These are phyloP conservation scores for Oenanthe melanoleuca DNA, from an alignment of 2,113 vertebrate genomes.

Conservation along the genomic window DNA sequence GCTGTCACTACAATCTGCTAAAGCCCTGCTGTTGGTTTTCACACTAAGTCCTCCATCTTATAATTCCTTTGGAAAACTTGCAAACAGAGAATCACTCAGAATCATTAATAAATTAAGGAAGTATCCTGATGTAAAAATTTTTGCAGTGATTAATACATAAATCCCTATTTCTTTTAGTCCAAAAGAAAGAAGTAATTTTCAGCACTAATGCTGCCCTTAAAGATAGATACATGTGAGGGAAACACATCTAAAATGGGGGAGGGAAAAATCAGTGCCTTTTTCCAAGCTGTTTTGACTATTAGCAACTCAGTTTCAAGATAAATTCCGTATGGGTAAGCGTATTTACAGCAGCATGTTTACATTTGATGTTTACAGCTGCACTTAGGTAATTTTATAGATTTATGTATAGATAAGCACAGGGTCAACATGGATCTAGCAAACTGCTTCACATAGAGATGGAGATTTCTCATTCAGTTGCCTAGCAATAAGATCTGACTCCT, in stretches of 20 bases:
- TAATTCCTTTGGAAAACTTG: constrained; percentile 21
- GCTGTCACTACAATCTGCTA: not conserved
- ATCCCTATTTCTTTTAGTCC: not conserved
- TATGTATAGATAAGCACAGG: not conserved
- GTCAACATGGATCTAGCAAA: constrained; percentile 11
- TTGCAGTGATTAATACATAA: not conserved
- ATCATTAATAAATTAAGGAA: not conserved
- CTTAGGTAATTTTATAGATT: not conserved
- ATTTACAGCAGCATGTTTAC: not conserved
- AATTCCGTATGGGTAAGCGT: constrained; percentile 10
- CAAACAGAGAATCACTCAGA: not conserved
- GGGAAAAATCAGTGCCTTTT: not conserved
- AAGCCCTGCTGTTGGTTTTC: not conserved
- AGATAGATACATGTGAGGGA: not conserved
- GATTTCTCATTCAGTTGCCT: constrained; percentile 55
- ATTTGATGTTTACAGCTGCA: not conserved
- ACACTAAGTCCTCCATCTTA: not conserved
- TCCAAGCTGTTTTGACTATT: constrained; percentile 15
- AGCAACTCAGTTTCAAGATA: constrained; percentile 34
- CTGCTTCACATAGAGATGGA: constrained; percentile 1
- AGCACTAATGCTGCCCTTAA: not conserved
- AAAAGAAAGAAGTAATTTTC: not conserved
- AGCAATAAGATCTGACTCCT: constrained; percentile 48
- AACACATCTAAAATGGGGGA: not conserved
- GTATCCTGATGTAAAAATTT: not conserved